These are phyloP conservation scores for Mylabris sibirica DNA, from an alignment of 2,888 invertebrate genomes.

Conservation along the genomic window DNA sequence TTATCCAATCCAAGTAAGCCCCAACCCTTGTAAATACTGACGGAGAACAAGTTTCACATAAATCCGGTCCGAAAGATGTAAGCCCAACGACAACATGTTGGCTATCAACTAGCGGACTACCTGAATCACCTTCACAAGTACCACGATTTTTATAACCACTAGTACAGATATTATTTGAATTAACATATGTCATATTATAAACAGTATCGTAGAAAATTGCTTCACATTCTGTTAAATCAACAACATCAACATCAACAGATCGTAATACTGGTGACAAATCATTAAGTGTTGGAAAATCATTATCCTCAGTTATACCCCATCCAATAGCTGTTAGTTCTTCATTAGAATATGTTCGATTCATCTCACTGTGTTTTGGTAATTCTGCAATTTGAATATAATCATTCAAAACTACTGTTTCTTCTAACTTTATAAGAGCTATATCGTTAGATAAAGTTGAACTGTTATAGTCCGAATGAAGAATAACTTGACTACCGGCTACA, in stretches of 20 bases:
- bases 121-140: conserved; percentile 47
- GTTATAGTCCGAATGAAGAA: conserved; percentile 40
- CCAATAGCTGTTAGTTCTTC: conserved; percentile 39
- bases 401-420: conserved; percentile 34
- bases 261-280: conserved; percentile 42
- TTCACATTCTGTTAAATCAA: conserved; percentile 37
- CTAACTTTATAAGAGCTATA: conserved; percentile 43
- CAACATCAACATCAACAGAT: conserved; percentile 39
- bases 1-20: conserved; percentile 45
- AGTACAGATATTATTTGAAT: conserved; percentile 43
- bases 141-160: conserved; percentile 43
- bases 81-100: conserved; percentile 42
- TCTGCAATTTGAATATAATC: conserved; percentile 36
- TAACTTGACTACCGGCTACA: conserved; percentile 33
- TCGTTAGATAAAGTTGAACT: conserved; percentile 37
- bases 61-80: conserved; percentile 41
- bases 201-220: conserved; percentile 41
- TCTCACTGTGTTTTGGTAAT: conserved; percentile 40
- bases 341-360: conserved; percentile 27
- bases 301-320: conserved; percentile 46
- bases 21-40: conserved; percentile 43
- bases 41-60: conserved; percentile 42
- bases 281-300: conserved; percentile 31
- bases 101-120: conserved; percentile 40
- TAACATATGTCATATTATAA: conserved; percentile 31